Evolutionary conservation across 37 sponge, comb jelly and placozoan species (phyloP).

Genomic region (Ianthella basta): DNA sequence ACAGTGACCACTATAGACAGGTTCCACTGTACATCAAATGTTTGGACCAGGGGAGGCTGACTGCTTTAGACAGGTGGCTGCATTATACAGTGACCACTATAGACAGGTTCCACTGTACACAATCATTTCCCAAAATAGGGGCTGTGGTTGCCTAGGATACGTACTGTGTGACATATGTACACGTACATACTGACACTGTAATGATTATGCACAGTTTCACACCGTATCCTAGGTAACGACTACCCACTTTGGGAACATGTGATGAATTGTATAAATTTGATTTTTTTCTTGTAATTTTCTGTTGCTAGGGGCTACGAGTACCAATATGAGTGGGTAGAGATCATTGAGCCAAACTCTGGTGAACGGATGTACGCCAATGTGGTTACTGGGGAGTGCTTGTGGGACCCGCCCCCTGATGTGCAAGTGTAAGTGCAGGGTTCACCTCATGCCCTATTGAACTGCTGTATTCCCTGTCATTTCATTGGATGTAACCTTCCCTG

Average conservation of each 20-base stretch:
- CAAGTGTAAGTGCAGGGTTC: constrained; percentile 60
- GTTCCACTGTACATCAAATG: no score
- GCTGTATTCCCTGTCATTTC: no score
- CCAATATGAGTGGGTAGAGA: constrained; percentile 86
- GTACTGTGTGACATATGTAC: neutral
- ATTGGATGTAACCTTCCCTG: neutral
- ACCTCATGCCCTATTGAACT: neutral
- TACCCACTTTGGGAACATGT: no score
- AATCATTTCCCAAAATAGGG: no score
- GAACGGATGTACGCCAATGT: constrained; percentile 87
- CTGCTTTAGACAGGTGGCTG: no score
- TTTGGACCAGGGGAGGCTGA: no score
- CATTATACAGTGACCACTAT: no score
- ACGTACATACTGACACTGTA: no score
- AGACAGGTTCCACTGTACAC: no score
- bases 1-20: no score
- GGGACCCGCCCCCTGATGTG: constrained; percentile 63
- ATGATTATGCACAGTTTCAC: no score
- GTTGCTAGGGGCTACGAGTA: neutral
- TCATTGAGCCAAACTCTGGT: constrained; percentile 72
- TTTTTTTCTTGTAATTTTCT: neutral
- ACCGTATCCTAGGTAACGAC: no score
- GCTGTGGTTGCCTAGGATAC: neutral
- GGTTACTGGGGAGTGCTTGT: constrained; percentile 76
- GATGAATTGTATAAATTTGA: neutral